phyloP scores from a whole-genome alignment of 2,888 invertebrate species.

The Zaprionus bogoriensis region DNA sequence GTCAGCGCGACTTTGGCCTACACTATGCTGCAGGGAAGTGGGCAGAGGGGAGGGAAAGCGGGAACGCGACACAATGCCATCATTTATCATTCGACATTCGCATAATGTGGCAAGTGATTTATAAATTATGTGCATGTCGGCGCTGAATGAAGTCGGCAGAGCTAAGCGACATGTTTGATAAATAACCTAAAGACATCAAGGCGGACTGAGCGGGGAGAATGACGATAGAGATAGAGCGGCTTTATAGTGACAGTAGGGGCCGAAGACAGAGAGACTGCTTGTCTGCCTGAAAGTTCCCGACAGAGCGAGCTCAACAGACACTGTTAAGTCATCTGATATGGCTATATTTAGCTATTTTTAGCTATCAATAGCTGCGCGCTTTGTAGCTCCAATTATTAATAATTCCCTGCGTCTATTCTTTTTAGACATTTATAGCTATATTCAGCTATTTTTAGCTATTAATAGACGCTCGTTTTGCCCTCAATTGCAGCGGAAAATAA shows the following conservation, averaged over 20 bases:
- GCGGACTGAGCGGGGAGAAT: background rate
- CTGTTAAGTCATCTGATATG: conserved; percentile 48
- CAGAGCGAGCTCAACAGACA: too few species aligned
- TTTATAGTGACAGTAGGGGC: background rate
- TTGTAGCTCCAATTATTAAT: too few species aligned
- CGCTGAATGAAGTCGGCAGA: conserved; percentile 6
- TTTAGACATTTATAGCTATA: conserved; percentile 39
- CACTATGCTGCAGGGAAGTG: conserved; percentile 41
- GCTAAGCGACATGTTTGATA: conserved; percentile 22
- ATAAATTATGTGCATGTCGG: conserved; percentile 37
- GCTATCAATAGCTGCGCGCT: too few species aligned
- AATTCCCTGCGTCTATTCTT: too few species aligned
- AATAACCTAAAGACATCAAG: conserved; percentile 18
- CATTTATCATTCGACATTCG: conserved; percentile 58
- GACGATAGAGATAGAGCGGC: background rate
- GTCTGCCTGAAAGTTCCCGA: too few species aligned
- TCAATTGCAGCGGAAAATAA: background rate
- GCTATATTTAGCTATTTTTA: conserved; percentile 25
- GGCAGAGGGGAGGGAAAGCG: background rate
- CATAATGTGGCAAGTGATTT: conserved; percentile 40
- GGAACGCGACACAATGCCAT: conserved; percentile 16
- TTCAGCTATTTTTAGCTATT: conserved; percentile 31
- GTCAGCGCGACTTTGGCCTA: conserved; percentile 13
- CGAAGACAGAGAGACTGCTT: background rate
- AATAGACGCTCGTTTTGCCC: background rate